These are phyloP conservation scores for Todiramphus chloris DNA, from an alignment of 2,113 vertebrate species.

Conservation along the genomic window DNA sequence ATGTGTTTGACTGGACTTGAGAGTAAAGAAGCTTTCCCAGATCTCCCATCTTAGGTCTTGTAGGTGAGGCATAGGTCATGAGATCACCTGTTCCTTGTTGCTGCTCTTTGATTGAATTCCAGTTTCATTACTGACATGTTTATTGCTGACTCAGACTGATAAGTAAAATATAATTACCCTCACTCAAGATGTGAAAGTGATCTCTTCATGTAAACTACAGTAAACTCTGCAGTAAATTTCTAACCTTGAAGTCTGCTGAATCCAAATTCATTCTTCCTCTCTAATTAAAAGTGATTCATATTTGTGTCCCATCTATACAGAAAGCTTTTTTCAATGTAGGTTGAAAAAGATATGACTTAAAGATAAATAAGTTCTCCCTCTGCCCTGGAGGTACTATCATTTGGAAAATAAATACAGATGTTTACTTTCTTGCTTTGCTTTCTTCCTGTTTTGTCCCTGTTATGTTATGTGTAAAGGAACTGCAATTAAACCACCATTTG, in stretches of 20 bases:
- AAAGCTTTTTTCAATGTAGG: background rate
- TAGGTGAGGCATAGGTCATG: background rate
- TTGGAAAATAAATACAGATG: background rate
- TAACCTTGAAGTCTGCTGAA: background rate
- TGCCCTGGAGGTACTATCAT: background rate
- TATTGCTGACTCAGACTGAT: background rate
- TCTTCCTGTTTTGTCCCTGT: background rate
- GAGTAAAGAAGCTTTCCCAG: background rate
- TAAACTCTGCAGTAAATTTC: background rate
- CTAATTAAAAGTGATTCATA: background rate
- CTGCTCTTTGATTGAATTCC: background rate
- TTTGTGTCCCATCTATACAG: background rate
- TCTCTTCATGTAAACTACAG: background rate
- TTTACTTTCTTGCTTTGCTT: background rate
- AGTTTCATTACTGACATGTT: background rate
- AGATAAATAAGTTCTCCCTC: background rate
- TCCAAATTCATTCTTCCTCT: background rate
- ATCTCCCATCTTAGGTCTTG: background rate
- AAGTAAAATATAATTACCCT: background rate
- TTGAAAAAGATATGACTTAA: background rate
- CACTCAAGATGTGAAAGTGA: background rate
- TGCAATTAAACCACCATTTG: background rate
- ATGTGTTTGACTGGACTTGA: background rate
- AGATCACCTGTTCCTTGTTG: background rate
- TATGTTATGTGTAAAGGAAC: background rate